Percentiles rank a stretch among this genome's conserved stretches.
Evolutionary conservation across 1,140 invertebrate species (phyloP).

Genomic region (Steinernema khuongi): DNA sequence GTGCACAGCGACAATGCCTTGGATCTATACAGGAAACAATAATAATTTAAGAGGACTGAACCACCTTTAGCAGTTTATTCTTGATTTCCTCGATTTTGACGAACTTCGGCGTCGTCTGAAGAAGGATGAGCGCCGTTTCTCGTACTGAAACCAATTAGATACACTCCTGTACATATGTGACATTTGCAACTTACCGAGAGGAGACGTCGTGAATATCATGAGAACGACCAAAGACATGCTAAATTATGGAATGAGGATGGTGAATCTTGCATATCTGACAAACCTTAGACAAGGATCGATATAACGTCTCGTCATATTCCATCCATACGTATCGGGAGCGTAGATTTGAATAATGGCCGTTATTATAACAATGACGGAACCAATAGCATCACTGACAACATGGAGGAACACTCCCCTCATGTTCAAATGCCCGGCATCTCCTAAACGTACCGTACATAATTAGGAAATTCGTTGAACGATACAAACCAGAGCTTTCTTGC

Average conservation of each 20-base stretch:
- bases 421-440: constrained; percentile 72
- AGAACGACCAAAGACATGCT: constrained; percentile 64
- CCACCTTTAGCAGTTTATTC: constrained; percentile 60
- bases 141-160: constrained; percentile 59
- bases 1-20: constrained; percentile 64
- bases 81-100: constrained; percentile 62
- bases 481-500: neutral
- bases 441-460: neutral
- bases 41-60: constrained; percentile 28
- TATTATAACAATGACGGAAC: constrained; percentile 86
- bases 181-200: constrained; percentile 61
- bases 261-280: constrained; percentile 20
- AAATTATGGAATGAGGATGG: constrained; percentile 40
- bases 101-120: constrained; percentile 65
- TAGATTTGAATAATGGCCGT: constrained; percentile 82
- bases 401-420: constrained; percentile 96
- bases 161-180: constrained; percentile 19
- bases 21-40: constrained; percentile 58
- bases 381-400: constrained; percentile 82
- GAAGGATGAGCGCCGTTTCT: constrained; percentile 64
- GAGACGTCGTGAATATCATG: constrained; percentile 63
- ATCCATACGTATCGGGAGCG: constrained; percentile 72
- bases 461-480: neutral
- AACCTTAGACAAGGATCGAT: constrained; percentile 85
- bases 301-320: constrained; percentile 66